Base-by-base conservation (phyloP, 2,113 vertebrate genomes). In the Cercocebus atys region DNA sequence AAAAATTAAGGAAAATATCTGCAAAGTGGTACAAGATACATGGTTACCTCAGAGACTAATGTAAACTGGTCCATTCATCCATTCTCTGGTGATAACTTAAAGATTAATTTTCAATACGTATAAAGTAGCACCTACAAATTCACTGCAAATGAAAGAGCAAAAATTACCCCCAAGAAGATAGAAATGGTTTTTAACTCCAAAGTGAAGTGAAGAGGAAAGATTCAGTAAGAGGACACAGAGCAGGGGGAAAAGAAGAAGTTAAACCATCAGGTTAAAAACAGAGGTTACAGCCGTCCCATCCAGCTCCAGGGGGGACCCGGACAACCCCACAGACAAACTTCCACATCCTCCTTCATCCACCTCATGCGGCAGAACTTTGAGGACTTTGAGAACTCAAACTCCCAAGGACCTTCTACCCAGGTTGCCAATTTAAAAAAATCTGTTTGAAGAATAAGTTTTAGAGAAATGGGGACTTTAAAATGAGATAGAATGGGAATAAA, bases 381-480 rank as follows among this genome's bases (percentile, higher is more conserved):
- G 45, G 50, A 43, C 0, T 18, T 9, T 20, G 89, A 59, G n/a
- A 70, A 70, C 75, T n/a, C 78, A 86, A 32, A 95, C 57, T 64
- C n/a, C 66, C 12, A 59, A 72, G 9, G 18, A 73, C 18, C 14
- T 90, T 47, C 52, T 45, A 70, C 23, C 6, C 38, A 35, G 40
- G 57, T 16, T 32, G 5, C 5, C 35, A 64, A n/a, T 66, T 64
- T 38, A 5, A n/a, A 79, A 45, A 81, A 12, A 30, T 47, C 27
- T 57, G 86, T 82, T 59, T 55, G 59, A 80, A 95, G 12, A 95
- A 45, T 57, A 68, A 22, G 3, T 83, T 66, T 88, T 32, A 95
- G 43, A 92, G 78, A 97, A 84, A 81, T 43, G 17, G 18, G 38
- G 43, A 5, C 47, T 72, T 90, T 81, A n/a, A 98, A 90, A 86